These are phyloP conservation scores for Phoxinus phoxinus DNA, from an alignment of 2,113 vertebrate genomes.

Conservation along the genomic window DNA sequence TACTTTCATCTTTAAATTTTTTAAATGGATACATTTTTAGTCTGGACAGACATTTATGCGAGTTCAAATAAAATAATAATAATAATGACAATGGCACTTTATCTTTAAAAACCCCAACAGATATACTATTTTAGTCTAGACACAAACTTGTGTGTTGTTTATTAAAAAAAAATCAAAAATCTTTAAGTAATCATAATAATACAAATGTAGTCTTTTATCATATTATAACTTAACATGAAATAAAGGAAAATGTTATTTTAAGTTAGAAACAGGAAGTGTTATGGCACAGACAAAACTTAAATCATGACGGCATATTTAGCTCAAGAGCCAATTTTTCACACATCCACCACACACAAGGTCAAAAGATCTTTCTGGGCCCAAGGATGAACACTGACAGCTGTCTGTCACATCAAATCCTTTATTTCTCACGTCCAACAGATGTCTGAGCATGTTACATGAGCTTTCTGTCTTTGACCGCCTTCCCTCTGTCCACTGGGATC, in stretches of 20 bases:
- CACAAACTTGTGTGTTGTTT: background rate
- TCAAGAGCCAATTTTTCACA: background rate
- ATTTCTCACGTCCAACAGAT: background rate
- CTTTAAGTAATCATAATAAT: background rate
- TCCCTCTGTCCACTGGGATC: constrained; percentile 48
- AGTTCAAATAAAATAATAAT: background rate
- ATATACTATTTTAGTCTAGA: background rate
- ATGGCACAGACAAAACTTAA: background rate
- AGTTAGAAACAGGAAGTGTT: background rate
- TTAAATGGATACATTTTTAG: background rate
- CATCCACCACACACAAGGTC: constrained; percentile 17
- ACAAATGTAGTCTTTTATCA: no score
- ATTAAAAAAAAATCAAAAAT: background rate
- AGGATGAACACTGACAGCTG: constrained; percentile 5
- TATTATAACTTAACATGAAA: background rate
- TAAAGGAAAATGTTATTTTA: background rate
- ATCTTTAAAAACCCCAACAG: background rate
- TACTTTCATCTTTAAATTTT: no score
- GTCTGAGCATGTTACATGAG: background rate
- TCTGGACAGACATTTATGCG: background rate
- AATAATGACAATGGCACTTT: background rate
- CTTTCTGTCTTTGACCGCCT: constrained; percentile 6
- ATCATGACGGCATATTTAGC: background rate
- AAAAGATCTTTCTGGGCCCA: background rate
- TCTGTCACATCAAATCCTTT: background rate